Evolutionary conservation across 2,113 vertebrate genomes (phyloP), one percentile per base, ranked within the genome.

Genomic region (Dasyurus viverrinus): DNA sequence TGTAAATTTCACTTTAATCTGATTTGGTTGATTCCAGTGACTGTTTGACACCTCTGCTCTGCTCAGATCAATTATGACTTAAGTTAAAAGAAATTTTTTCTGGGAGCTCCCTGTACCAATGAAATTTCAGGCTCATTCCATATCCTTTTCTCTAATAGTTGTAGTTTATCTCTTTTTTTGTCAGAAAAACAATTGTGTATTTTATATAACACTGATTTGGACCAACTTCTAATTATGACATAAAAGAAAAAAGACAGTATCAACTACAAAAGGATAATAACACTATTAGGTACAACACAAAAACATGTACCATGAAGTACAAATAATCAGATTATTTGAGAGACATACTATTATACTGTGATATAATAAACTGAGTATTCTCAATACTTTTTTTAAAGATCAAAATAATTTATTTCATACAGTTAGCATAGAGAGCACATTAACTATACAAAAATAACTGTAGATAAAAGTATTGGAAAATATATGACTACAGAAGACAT

Each of bases 361-460:
- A 60, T 16, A 89, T 36, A 30, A 68, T 36, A 89, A 50, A 89
- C 54, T 48, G 92, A 90, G 92, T 94, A 22, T 93, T n/a, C 68
- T 76, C 12, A 76, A 68, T 76, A 76, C 36, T 1, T 84, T 84
- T n/a, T n/a, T n/a, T n/a, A n/a, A n/a, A n/a, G n/a, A n/a, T n/a
- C n/a, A n/a, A n/a, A n/a, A n/a, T n/a, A n/a, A n/a, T n/a, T n/a
- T n/a, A n/a, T n/a, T n/a, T n/a, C n/a, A n/a, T n/a, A n/a, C n/a
- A n/a, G n/a, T n/a, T n/a, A n/a, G n/a, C n/a, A n/a, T n/a, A n/a
- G n/a, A n/a, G n/a, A n/a, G n/a, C n/a, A n/a, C n/a, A n/a, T n/a
- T n/a, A n/a, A n/a, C n/a, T n/a, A n/a, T n/a, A n/a, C n/a, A n/a
- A n/a, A n/a, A n/a, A n/a, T n/a, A n/a, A n/a, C n/a, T n/a, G n/a